phyloP scores from a whole-genome alignment of 2,113 vertebrate species.

The Tachycineta bicolor region DNA sequence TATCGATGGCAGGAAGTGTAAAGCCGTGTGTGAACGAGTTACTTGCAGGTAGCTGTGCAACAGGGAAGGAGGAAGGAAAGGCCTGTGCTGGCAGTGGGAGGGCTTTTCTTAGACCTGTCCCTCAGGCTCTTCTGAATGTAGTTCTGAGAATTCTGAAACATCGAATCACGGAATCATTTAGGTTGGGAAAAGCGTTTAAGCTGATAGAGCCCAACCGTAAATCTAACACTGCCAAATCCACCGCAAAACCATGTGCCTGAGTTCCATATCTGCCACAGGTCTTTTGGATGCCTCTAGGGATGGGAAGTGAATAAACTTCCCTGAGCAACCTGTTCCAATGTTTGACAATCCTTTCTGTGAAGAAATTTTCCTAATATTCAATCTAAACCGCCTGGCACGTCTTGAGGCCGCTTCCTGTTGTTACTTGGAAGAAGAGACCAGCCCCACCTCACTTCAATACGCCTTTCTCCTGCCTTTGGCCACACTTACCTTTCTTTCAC shows the following conservation, averaged over 20 bases:
- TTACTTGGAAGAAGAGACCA: neutral
- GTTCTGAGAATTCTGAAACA: neutral
- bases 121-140: neutral
- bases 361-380: neutral
- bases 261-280: rapidly evolving
- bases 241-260: neutral
- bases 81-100: neutral
- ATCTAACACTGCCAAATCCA: neutral
- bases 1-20: neutral
- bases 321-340: neutral
- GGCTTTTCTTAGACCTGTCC: neutral
- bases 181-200: neutral
- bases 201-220: rapidly evolving
- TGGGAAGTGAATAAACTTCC: neutral
- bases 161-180: neutral
- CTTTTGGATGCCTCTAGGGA: neutral
- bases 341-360: neutral
- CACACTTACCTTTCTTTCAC: neutral
- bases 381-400: neutral
- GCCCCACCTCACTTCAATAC: rapidly evolving
- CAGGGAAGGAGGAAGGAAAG: neutral
- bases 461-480: neutral
- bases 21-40: rapidly evolving
- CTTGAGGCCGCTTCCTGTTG: neutral
- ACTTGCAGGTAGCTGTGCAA: neutral